Conservation (phyloP, 2,113 vertebrate genomes). For the Zosterops hypoxanthus region DNA sequence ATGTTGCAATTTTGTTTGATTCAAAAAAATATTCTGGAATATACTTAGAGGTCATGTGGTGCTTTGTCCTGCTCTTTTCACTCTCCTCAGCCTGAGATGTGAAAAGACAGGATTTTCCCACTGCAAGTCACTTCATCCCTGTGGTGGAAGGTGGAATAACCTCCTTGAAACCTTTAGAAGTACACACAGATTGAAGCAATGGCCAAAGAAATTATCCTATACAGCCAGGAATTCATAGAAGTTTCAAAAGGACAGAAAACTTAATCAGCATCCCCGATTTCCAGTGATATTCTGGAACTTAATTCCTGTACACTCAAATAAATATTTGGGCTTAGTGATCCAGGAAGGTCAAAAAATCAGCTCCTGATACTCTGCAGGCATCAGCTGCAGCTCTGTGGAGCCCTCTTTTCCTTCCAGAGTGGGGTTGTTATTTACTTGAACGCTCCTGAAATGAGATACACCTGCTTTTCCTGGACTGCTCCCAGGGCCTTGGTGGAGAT, state of each 20-base stretch:
- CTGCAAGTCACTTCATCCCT: not conserved
- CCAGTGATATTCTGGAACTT: not conserved
- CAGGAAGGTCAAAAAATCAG: not conserved
- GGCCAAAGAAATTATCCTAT: not conserved
- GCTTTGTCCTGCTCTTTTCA: not conserved
- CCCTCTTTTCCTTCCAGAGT: not conserved
- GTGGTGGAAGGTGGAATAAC: not conserved
- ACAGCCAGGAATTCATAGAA: not conserved
- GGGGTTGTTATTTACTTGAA: not conserved
- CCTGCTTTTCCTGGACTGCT: constrained; percentile 37
- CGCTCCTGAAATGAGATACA: not conserved
- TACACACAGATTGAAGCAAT: not conserved
- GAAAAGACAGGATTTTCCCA: not conserved
- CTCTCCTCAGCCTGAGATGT: not conserved
- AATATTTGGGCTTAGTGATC: not conserved
- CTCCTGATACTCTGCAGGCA: constrained; percentile 1
- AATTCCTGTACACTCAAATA: not conserved
- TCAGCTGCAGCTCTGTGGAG: not conserved
- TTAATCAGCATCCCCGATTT: not conserved
- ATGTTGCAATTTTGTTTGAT: not conserved
- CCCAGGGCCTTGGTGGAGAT: not conserved
- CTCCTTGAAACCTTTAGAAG: not conserved
- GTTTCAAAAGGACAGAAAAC: not conserved
- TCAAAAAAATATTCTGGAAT: not conserved
- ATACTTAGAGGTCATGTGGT: not conserved